phyloP scores from a whole-genome alignment of 2,797 vertebrate genomes.

The Pangasius djambal region DNA sequence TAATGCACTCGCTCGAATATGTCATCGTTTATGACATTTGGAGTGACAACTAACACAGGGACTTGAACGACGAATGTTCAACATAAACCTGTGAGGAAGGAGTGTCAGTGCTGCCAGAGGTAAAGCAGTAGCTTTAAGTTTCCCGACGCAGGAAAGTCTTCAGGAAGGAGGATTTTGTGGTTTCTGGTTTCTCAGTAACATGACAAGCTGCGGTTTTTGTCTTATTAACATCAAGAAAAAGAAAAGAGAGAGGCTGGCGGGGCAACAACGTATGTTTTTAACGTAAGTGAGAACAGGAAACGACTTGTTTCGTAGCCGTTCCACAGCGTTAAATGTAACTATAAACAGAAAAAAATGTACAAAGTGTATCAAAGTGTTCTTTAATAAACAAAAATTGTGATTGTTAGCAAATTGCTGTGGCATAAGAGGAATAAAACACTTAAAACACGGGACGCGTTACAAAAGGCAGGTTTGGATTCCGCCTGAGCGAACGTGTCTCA shows the following conservation, averaged over 20 bases:
- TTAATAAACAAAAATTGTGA: neutral
- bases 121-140: neutral
- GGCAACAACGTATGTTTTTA: neutral
- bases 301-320: neutral
- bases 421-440: constrained; percentile 20
- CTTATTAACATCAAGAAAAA: neutral
- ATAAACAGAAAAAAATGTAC: neutral
- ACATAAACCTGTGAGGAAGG: neutral
- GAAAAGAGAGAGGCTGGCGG: neutral
- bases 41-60: neutral
- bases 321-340: neutral
- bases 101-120: neutral
- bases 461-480: constrained; percentile 51
- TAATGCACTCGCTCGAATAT: neutral
- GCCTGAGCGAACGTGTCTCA: constrained; percentile 32
- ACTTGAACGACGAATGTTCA: neutral
- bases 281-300: neutral
- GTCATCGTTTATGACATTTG: neutral
- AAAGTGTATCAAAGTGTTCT: neutral
- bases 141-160: constrained; percentile 1
- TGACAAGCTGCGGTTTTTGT: neutral
- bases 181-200: neutral
- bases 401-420: neutral
- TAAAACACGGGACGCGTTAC: neutral
- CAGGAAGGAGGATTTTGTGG: neutral